phyloP scores from a whole-genome alignment of 2,888 invertebrate species.

The Gasteruption jaculator region DNA sequence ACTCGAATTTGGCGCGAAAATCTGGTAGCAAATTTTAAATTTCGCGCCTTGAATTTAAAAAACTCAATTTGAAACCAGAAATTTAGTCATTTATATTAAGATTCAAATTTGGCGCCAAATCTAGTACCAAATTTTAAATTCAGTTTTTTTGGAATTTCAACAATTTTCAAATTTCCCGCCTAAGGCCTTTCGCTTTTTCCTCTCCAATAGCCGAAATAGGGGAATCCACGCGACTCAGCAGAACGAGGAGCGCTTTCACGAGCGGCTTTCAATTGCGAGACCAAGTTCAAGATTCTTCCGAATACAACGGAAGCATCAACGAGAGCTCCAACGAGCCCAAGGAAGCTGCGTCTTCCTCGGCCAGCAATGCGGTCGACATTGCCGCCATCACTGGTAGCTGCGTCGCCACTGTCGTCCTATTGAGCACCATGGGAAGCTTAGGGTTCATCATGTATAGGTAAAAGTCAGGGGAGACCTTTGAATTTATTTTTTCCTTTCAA shows the following conservation, averaged over 20 bases:
- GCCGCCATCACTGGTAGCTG: slow-evolving; percentile 46
- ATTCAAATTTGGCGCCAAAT: no score
- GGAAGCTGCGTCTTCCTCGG: slow-evolving; percentile 21
- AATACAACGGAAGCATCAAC: slow-evolving; percentile 28
- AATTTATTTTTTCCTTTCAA: no score
- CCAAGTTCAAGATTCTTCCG: slow-evolving; percentile 30
- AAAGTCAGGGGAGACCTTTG: no score
- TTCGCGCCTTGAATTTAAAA: no score
- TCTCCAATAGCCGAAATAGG: slow-evolving; percentile 30
- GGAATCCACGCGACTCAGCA: slow-evolving; percentile 41
- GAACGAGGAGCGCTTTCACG: slow-evolving; percentile 41
- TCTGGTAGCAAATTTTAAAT: no score
- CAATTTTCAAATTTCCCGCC: no score
- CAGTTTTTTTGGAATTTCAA: neutral
- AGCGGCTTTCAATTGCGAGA: slow-evolving; percentile 40
- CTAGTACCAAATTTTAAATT: no score
- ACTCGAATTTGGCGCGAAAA: no score
- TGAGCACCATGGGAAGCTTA: slow-evolving; percentile 44
- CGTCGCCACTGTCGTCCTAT: slow-evolving; percentile 39
- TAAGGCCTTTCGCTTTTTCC: no score
- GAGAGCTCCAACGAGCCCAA: slow-evolving; percentile 26
- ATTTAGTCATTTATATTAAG: no score
- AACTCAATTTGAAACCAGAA: no score
- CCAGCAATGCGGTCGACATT: slow-evolving; percentile 37
- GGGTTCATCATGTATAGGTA: slow-evolving; percentile 49